These are phyloP conservation scores for Metellina segmentata DNA, from an alignment of 2,888 invertebrate species.

Conservation along the genomic window DNA sequence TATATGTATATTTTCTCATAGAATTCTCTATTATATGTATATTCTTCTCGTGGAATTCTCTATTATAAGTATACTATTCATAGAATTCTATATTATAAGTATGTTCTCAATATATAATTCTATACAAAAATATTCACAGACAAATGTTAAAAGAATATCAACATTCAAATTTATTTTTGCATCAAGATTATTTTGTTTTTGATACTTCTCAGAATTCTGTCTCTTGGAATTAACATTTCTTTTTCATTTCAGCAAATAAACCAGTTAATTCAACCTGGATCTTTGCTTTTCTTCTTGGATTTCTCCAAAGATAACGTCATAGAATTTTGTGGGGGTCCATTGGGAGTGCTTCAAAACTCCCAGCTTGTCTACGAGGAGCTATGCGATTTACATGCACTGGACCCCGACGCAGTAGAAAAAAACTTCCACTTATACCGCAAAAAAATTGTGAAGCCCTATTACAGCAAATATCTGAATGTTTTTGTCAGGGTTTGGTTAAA, in stretches of 20 bases:
- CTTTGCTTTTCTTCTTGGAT: background rate
- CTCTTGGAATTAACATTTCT: background rate
- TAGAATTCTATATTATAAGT: too few species aligned
- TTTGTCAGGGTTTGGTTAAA: constrained; percentile 15
- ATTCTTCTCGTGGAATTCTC: too few species aligned
- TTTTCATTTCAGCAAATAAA: background rate
- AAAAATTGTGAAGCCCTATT: background rate
- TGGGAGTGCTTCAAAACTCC: background rate
- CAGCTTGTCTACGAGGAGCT: constrained; percentile 17
- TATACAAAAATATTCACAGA: too few species aligned
- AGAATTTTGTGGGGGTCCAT: background rate
- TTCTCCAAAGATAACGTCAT: background rate
- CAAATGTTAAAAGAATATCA: too few species aligned
- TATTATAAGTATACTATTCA: too few species aligned
- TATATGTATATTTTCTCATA: too few species aligned
- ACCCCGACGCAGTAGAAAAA: background rate
- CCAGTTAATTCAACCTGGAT: background rate
- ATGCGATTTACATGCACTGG: background rate
- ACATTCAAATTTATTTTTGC: too few species aligned
- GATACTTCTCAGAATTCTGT: background rate
- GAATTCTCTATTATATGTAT: too few species aligned
- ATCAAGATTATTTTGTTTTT: background rate
- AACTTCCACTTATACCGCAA: background rate
- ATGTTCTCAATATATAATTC: too few species aligned
- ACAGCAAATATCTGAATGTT: background rate